Base-by-base conservation (phyloP, 2,113 vertebrate species). In the Antigone vipio region DNA sequence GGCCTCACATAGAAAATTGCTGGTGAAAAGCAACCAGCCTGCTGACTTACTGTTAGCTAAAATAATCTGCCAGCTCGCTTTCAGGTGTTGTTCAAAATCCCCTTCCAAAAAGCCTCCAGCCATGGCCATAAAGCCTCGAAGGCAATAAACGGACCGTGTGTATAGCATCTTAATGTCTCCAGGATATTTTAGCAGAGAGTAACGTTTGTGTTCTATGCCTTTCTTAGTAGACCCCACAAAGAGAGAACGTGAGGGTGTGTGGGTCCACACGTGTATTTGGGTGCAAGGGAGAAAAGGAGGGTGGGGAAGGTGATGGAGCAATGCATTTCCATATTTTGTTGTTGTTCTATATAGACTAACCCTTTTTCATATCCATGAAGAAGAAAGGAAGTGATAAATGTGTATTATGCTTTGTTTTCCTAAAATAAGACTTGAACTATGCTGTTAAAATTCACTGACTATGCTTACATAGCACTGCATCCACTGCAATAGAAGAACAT, bases 91-190 rank as follows among this genome's bases (percentile, higher is more conserved):
- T 18, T 95, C 75, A 72, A 85, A 96, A 92, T 92, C 62, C 49
- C 68, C 18, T 89, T 97, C 89, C 86, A 91, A 85, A 94, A 95
- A 79, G 62, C 83, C 60, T 93, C 44, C 44, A 62, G 76, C 84
- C 73, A 72, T 84, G 75, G 60, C 69, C 88, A 26, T 32, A 73
- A 92, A 92, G 53, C 92, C 77, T 85, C 2, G 1, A 52, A 93
- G 66, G 80, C 80, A 72, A 19, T 68, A 49, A 67, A n/a, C 49
- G 73, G 73, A 30, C 68, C 9, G 0, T 20, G 44, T 49, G 82
- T 47, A 49, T 71, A 74, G 24, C 56, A 67, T 84, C 60, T 77
- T 72, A 63, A 11, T 91, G 64, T 60, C 79, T 68, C 44, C 2
- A 8, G 84, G 56, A 4, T 52, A 11, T 83, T 92, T 71, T 42